phyloP scores from a whole-genome alignment of 2,888 invertebrate genomes.

The Caenorhabditis sp. region DNA sequence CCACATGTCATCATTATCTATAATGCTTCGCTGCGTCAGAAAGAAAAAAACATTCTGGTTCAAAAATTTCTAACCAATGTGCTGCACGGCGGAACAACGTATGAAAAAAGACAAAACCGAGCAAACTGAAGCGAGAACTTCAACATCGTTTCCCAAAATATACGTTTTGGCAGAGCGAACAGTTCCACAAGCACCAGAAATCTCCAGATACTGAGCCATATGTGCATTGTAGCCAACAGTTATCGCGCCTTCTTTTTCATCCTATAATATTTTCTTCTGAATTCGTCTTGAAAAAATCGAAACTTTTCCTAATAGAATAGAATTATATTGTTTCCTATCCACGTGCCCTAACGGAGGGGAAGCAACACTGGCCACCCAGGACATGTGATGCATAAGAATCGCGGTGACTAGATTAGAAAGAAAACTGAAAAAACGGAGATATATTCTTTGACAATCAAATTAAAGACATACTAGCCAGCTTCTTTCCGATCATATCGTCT shows the following conservation, averaged over 20 bases:
- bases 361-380: conserved; percentile 81
- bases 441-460: background rate
- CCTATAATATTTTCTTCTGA: conserved; percentile 24
- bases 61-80: no score
- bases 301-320: conserved; percentile 70
- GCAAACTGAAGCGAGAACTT: conserved; percentile 86
- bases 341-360: conserved; percentile 64
- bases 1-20: conserved; percentile 41
- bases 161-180: conserved; percentile 88
- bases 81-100: conserved; percentile 86
- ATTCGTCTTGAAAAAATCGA: no score
- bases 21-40: background rate
- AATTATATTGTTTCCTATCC: background rate
- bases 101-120: conserved; percentile 92
- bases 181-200: conserved; percentile 89
- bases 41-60: conserved; percentile 9
- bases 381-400: conserved; percentile 80
- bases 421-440: conserved; percentile 72
- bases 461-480: conserved; percentile 74
- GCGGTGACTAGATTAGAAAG: conserved; percentile 78
- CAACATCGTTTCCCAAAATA: conserved; percentile 87
- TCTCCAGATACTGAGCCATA: conserved; percentile 91
- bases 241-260: conserved; percentile 52
- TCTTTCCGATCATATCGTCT: conserved; percentile 73
- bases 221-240: conserved; percentile 90